phyloP scores from a whole-genome alignment of 2,888 invertebrate species.

The Actias luna region DNA sequence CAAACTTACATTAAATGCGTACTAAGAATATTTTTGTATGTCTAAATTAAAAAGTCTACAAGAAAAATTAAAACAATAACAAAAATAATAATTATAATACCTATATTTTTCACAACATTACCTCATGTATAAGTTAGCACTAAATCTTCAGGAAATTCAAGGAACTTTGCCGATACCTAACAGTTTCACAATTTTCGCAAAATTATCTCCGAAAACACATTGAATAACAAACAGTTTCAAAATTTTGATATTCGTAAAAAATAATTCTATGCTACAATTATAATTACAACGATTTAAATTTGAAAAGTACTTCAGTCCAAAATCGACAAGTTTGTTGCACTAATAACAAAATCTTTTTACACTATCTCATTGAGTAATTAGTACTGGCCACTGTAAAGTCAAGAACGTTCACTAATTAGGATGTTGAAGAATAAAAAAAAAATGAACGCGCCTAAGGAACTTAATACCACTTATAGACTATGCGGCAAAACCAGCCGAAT shows the following conservation, averaged over 20 bases:
- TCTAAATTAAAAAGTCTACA: background rate
- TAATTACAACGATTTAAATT: constrained; percentile 27
- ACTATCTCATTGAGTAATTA: constrained; percentile 47
- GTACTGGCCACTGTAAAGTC: constrained; percentile 52
- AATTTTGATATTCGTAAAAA: constrained; percentile 31
- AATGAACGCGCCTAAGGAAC: constrained; percentile 69
- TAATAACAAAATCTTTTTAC: constrained; percentile 43
- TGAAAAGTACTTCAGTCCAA: constrained; percentile 43
- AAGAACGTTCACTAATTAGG: constrained; percentile 55
- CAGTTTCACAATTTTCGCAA: constrained; percentile 2
- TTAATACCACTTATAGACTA: constrained; percentile 80
- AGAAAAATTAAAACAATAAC: background rate
- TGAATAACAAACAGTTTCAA: constrained; percentile 46
- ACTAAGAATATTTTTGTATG: background rate
- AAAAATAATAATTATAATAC: background rate
- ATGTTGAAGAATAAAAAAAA: constrained; percentile 44
- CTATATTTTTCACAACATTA: constrained; percentile 7
- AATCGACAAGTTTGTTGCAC: constrained; percentile 52
- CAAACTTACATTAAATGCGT: background rate
- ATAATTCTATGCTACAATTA: constrained; percentile 42
- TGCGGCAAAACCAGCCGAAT: constrained; percentile 79
- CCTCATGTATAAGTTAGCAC: constrained; percentile 11
- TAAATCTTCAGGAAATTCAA: constrained; percentile 12
- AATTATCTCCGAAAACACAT: constrained; percentile 42
- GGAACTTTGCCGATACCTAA: constrained; percentile 14